Evolutionary conservation across 2,797 vertebrate species (phyloP), one percentile per base, ranked within the genome.

Genomic region (Streptopelia turtur): DNA sequence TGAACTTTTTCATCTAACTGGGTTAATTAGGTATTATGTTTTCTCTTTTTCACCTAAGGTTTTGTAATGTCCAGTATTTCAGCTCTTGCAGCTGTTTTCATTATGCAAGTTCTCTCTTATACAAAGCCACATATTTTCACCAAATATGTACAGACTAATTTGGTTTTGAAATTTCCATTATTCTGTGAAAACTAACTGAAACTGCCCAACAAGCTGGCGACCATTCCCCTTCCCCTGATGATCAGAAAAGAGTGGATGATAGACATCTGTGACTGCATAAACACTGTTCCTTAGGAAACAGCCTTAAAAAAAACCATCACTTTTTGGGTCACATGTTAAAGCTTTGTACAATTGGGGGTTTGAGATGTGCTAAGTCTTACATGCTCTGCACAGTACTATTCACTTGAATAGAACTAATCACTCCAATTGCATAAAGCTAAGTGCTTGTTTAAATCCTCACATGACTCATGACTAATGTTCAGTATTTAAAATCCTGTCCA

Each of bases 381-480:
- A 87, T 0, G 1, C 63, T 95, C 83, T 93, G 77, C 81, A 68
- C 75, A 84, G 94, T 35, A 39, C 93, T 82, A 74, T 89, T 96
- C 93, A 89, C 60, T 95, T 94, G 83, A 94, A 94, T 55, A 94
- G 91, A 94, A 93, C 77, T 96, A 96, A 95, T 91, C 92, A 96
- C 66, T 94, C 87, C 49, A 90, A 94, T 82, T 95, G 85, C 90
- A 94, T 83, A 94, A 94, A 96, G 68, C 94, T 85, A 95, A 95
- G 68, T 89, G 83, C 93, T 94, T 95, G 93, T 95, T 96, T 96
- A 97, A 97, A 96, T 69, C 95, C 88, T 94, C 94, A 94, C 95
- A 95, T 96, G 93, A 93, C 96, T 75, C 88, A 94, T 96, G 93
- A 97, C 94, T 97, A 96, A 96, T 77, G 88, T 87, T 94, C 92